Evolutionary conservation across 2,113 vertebrate species (phyloP).

Genomic region (Oophaga pumilio): DNA sequence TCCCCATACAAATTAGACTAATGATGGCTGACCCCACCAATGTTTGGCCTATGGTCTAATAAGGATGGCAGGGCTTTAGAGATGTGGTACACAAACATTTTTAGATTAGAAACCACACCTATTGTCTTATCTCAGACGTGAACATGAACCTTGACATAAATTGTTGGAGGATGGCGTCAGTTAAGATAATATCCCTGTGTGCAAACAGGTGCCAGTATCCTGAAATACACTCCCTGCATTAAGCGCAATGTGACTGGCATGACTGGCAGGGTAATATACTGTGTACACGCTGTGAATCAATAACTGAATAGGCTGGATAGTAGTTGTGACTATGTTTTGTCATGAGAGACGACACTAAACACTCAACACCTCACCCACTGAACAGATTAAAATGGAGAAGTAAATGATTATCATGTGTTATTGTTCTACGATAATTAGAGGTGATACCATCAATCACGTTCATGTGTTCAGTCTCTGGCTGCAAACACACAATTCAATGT

Average conservation of each 20-base stretch:
- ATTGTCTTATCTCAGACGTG: not conserved
- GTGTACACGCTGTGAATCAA: not conserved
- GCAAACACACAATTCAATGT: no score
- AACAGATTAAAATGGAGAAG: not conserved
- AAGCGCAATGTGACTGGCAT: not conserved
- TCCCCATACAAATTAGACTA: no score
- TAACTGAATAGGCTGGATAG: not conserved
- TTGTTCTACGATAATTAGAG: not conserved
- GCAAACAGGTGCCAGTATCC: not conserved
- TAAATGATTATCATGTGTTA: not conserved
- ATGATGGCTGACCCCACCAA: no score
- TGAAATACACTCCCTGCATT: not conserved
- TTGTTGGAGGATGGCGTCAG: not conserved
- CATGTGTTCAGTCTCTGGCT: no score
- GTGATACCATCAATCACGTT: no score
- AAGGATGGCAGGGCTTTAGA: no score
- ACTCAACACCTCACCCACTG: not conserved
- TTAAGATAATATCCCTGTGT: not conserved
- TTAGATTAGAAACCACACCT: constrained; percentile 2
- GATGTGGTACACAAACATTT: not conserved
- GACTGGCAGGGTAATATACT: not conserved
- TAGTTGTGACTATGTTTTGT: not conserved
- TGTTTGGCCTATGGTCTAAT: no score
- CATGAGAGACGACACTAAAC: not conserved
- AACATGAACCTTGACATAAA: not conserved